These are phyloP conservation scores for Catotricha subobsoleta DNA, from an alignment of 2,888 invertebrate species.

Conservation along the genomic window DNA sequence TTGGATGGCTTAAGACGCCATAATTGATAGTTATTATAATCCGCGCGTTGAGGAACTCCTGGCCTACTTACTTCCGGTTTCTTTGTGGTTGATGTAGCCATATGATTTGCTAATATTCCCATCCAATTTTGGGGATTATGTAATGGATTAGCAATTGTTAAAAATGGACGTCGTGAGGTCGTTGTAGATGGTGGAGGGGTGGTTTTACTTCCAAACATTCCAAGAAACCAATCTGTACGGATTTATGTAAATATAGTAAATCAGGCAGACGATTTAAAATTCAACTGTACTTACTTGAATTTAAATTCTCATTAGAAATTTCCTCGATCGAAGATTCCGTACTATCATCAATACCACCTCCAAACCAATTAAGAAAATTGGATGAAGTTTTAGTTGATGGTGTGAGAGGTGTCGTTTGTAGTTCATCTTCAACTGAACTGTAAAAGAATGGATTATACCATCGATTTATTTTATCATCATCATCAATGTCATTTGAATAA, in stretches of 20 bases:
- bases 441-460: constrained; percentile 2
- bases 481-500: not conserved
- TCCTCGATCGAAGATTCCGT: not conserved
- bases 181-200: constrained; percentile 19
- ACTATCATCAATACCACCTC: not conserved
- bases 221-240: constrained; percentile 34
- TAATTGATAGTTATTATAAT: constrained; percentile 33
- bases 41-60: constrained; percentile 10
- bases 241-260: not conserved
- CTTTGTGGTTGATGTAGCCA: constrained; percentile 18
- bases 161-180: constrained; percentile 24
- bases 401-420: not conserved
- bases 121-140: constrained; percentile 28
- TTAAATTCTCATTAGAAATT: not conserved
- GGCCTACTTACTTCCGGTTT: constrained; percentile 14
- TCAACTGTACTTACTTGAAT: not conserved
- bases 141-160: constrained; percentile 25
- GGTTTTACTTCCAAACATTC: constrained; percentile 30
- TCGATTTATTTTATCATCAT: not conserved
- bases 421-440: not conserved
- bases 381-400: not conserved
- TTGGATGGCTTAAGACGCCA: constrained; percentile 31
- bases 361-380: constrained; percentile 3
- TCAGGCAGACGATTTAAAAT: not conserved
- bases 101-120: constrained; percentile 25